Percentiles rank a stretch among this genome's conserved stretches.
Conservation (phyloP, 2,113 vertebrate species). For the Psilopsiagon aurifrons region DNA sequence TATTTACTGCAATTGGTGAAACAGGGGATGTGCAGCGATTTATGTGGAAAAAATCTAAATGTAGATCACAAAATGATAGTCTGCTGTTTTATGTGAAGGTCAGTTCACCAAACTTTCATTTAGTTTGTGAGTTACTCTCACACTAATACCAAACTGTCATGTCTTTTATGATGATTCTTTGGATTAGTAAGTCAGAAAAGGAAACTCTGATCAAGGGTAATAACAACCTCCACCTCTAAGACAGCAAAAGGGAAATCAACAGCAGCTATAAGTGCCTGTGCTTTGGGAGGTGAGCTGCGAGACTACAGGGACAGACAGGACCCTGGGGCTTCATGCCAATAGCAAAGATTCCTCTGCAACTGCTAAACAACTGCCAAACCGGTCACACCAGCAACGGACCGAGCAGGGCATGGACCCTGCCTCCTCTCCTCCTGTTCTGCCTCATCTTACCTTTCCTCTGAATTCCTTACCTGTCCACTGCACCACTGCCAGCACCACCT, state of each 20-base stretch:
- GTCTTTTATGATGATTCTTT: not conserved
- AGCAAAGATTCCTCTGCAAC: not conserved
- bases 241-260: not conserved
- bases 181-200: not conserved
- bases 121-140: not conserved
- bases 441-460: not conserved
- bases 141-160: not conserved
- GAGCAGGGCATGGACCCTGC: rapidly evolving
- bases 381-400: rapidly evolving
- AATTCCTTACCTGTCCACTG: not conserved
- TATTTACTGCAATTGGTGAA: constrained; percentile 4
- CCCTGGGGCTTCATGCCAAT: not conserved
- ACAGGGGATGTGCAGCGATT: not conserved
- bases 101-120: not conserved
- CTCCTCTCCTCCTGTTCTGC: not conserved
- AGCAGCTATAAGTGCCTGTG: not conserved
- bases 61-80: not conserved
- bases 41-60: not conserved
- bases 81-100: not conserved
- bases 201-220: not conserved
- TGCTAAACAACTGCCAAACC: not conserved
- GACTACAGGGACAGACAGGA: not conserved
- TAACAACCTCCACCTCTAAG: not conserved
- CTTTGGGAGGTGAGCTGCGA: not conserved
- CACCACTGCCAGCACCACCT: not conserved